phyloP scores from a whole-genome alignment of 2,113 vertebrate species.

The Perognathus longimembris region DNA sequence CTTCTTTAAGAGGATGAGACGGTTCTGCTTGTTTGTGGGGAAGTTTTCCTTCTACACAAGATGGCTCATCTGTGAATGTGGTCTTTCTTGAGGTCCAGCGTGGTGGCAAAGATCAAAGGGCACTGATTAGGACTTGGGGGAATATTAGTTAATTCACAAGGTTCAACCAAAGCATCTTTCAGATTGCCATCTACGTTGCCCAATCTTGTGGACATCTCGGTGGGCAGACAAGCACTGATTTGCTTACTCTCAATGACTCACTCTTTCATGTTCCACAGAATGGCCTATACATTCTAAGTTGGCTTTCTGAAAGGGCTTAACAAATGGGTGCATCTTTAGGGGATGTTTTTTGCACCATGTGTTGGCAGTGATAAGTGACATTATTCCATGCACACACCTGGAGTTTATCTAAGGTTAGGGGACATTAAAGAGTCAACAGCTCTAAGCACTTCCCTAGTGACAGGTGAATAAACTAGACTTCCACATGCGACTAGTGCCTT shows the following conservation, averaged over 20 bases:
- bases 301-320: background rate
- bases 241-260: background rate
- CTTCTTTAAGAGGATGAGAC: too few species aligned
- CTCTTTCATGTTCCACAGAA: background rate
- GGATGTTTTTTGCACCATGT: background rate
- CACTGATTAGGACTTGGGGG: too few species aligned
- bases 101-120: too few species aligned
- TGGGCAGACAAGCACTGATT: background rate
- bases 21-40: too few species aligned
- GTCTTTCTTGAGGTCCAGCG: too few species aligned
- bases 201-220: background rate
- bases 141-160: too few species aligned
- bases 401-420: background rate
- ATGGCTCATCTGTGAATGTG: too few species aligned
- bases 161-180: too few species aligned
- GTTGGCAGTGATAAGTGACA: background rate
- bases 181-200: too few species aligned
- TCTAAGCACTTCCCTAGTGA: background rate
- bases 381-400: background rate
- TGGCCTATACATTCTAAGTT: conserved; percentile 11
- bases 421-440: background rate
- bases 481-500: background rate
- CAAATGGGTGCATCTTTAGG: background rate
- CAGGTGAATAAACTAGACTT: background rate
- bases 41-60: too few species aligned